Conservation (phyloP, 2,113 vertebrate species). For the Danio rerio region GRCz12tu NC_133179.1:23459001-23459500, state of each 20-base stretch:
- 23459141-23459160: not conserved
- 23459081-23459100: too few species aligned
- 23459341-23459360: not conserved
- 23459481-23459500: not conserved
- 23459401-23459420: slow-evolving; percentile 6
- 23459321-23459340: not conserved
- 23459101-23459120: too few species aligned
- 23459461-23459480: not conserved
- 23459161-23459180: not conserved
- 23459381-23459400: not conserved
- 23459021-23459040: too few species aligned
- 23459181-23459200: not conserved
- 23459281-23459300: not conserved
- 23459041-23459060: too few species aligned
- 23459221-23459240: not conserved
- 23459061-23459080: too few species aligned
- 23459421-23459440: not conserved
- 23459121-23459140: not conserved
- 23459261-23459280: not conserved
- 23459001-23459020: too few species aligned
- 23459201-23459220: not conserved
- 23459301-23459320: not conserved
- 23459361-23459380: not conserved
- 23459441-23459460: not conserved
- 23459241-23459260: not conserved